Percentiles rank a stretch among this genome's conserved stretches.
Evolutionary conservation across 2,797 vertebrate genomes (phyloP).

Genomic region (Gymnopithys bicolor): DNA sequence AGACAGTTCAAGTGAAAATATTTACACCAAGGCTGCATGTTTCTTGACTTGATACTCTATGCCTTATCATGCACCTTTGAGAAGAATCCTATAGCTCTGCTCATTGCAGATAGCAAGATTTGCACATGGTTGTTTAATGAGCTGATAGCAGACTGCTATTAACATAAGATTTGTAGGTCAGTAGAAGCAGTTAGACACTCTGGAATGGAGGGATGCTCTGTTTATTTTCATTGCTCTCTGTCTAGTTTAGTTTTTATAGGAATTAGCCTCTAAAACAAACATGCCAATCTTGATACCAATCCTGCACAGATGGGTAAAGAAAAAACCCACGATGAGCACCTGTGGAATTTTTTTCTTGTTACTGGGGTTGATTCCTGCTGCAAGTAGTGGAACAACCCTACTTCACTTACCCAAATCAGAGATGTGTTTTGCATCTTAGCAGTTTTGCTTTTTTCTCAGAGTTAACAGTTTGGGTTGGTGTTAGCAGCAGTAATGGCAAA

Average conservation of each 20-base stretch:
- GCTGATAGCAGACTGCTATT: background rate
- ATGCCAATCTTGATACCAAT: background rate
- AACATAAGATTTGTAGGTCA: background rate
- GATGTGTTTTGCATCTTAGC: background rate
- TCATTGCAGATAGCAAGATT: background rate
- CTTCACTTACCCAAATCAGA: background rate
- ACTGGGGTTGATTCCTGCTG: background rate
- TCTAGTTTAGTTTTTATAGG: background rate
- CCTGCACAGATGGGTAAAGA: background rate
- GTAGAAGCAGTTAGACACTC: background rate
- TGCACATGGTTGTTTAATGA: background rate
- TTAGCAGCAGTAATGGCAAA: background rate
- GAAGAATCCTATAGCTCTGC: background rate
- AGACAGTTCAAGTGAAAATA: background rate
- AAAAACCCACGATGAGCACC: rapidly evolving
- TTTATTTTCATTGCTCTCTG: background rate
- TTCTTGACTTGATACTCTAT: background rate
- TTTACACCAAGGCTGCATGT: background rate
- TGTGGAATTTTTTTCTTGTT: background rate
- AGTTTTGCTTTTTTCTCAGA: background rate
- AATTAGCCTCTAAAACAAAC: background rate
- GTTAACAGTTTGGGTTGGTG: background rate
- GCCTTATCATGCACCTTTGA: background rate
- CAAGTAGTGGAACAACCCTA: background rate
- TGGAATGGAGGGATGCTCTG: background rate